Evolutionary conservation across 1,140 invertebrate species (phyloP), one percentile per base, ranked within the genome.

Genomic region (Drosophila aff.): DNA sequence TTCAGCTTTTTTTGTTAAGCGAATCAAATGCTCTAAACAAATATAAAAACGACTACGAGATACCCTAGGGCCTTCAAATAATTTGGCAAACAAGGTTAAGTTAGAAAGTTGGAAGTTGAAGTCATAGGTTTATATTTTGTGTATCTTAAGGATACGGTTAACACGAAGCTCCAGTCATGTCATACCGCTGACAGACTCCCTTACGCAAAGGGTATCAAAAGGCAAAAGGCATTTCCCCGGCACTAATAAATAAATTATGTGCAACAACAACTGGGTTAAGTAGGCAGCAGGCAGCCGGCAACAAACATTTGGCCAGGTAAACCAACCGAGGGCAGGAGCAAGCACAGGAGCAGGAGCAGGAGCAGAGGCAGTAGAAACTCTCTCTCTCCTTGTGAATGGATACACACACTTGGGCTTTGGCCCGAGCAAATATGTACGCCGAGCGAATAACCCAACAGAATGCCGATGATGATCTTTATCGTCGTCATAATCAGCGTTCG

Each of bases 181-280:
- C 11, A 26, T 49, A 26, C 47, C 28, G 7, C 26, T 7, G 16
- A 11, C 18, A 7, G 15, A 21, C 16, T 21, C n/a, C 23, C 21
- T 13, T 26, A 7, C 0, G n/a, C 4, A 59, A 43, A 62, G 43
- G 62, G 63, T 43, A 69, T 21, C 36, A 28, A 43, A 40, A 11
- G 64, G 41, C 53, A 60, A 46, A 61, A 38, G 4, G 71, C 50
- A 63, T 62, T 46, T 49, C 38, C 44, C 72, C 76, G 75, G 67
- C 60, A 82, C 62, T 76, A 80, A 82, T 78, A 59, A 77, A 76
- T 87, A 87, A 87, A 87, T 86, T 71, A 80, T 68, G 47, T 77
- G 62, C 65, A 79, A 63, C 62, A 82, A 81, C 47, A 63, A 59
- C 49, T 55, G 63, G 61, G 71, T 76, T 55, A 75, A 65, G 72